Evolutionary conservation across 2,888 invertebrate species (phyloP), one percentile per base, ranked within the genome.

Genomic region (Quadroppia sp.): DNA sequence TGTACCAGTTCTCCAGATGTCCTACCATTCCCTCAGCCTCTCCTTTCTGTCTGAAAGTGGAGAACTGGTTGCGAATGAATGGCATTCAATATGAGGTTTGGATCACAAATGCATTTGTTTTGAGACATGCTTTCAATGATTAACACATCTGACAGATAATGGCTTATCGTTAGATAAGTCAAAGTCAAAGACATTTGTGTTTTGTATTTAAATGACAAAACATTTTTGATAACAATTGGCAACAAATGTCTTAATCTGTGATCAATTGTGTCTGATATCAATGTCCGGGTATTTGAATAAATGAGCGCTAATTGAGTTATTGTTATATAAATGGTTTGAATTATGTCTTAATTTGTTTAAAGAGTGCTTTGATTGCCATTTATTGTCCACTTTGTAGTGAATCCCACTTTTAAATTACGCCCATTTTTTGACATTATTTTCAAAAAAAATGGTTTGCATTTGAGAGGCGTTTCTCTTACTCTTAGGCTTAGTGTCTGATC

Each of bases 31-130:
- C 94, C 76, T 93, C 94, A 77, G 86, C 92, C 80, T 94, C 94
- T 79, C 92, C 94, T 75, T 94, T 90, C 84, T 94, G 93, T 85
- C 88, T 95, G 82, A 95, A 95, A 87, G 91, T 94, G 80, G 95
- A 96, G 86, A 93, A 94, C 81, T 95, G 94, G 93, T 87, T 96
- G 79, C 88, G 95, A 82, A 87, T 95, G 80, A 89, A 90, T 81
- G 92, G 90, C 82, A 87, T 94, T 83, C 92, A 91, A 85, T 95
- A 94, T 85, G 94, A 94, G 92, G 94, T 94, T 85, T 87, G 89
- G 83, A 30, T 70, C 1, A 50, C 13, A 40, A 32, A 48, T 45
- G 17, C 17, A 4, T 36, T 36, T 36, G 6, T 36, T 36, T 36
- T 36, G 36, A n/a, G n/a, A n/a, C n/a, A n/a, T n/a, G n/a, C n/a